Evolutionary conservation across 1,140 invertebrate species (phyloP).

Genomic region (Drosophila triauraria): DNA sequence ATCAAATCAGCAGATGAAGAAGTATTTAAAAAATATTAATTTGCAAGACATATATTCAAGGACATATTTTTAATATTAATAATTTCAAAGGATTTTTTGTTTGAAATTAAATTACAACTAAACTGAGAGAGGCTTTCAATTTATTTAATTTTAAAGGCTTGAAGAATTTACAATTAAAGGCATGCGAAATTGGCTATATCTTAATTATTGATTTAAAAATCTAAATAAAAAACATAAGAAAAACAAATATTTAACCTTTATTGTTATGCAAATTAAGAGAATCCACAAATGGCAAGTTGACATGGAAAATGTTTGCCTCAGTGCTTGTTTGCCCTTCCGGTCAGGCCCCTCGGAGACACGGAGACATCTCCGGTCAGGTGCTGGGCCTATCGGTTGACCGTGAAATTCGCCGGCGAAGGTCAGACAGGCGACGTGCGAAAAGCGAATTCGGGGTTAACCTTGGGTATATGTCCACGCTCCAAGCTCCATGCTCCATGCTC

Average conservation of each 20-base stretch:
- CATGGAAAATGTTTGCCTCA: neutral
- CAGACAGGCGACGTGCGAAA: slow-evolving; percentile 25
- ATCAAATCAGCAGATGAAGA: too few species aligned
- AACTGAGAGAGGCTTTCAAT: too few species aligned
- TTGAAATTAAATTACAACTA: too few species aligned
- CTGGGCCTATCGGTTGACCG: slow-evolving; percentile 25
- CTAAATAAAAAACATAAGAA: neutral
- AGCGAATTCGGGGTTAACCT: slow-evolving; percentile 39
- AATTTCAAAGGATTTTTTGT: too few species aligned
- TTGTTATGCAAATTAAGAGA: neutral
- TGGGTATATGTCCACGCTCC: slow-evolving; percentile 15
- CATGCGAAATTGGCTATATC: too few species aligned
- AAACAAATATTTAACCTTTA: neutral
- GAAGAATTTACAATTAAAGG: too few species aligned
- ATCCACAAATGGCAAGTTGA: neutral
- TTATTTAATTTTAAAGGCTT: too few species aligned
- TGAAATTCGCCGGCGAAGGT: slow-evolving; percentile 35
- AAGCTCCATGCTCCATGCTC: slow-evolving; percentile 18
- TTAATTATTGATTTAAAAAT: neutral
- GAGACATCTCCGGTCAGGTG: slow-evolving; percentile 19
- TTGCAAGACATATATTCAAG: too few species aligned
- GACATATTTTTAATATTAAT: too few species aligned
- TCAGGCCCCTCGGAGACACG: slow-evolving; percentile 21
- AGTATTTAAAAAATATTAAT: too few species aligned
- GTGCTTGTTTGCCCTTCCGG: slow-evolving; percentile 31